Base-by-base conservation (phyloP, 53 echinoderm and acorn worm genomes). In the Astropecten irregularis region DNA sequence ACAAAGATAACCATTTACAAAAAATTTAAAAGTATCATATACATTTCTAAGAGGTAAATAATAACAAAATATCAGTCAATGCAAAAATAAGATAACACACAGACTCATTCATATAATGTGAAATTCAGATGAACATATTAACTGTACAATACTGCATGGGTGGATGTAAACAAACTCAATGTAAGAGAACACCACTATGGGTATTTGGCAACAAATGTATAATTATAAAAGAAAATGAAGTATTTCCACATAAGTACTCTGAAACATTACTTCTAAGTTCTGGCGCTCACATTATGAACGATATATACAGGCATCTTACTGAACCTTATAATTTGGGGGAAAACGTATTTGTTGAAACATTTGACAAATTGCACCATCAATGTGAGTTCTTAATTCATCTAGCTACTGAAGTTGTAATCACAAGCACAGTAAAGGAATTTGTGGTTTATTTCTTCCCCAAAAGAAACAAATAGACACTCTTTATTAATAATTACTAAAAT, bases 1-100 rank as follows among this genome's bases (percentile, higher is more conserved):
- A 79, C 79, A 79, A 30, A 56, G 57, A 28, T 55, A 61, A 79
- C 60, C 46, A 79, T 79, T 28, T 79, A 79, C 79, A 79, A 79
- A 61, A 44, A 79, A 3, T 44, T 79, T 61, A 79, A 79, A 79
- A 56, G 40, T 79, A 77, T 77, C 77, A 60, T 79, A 79, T 46
- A 79, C 51, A 51, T 47, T 62, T 39, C 79, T 61, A 79, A 4
- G 32, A 46, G 79, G 62, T 79, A 61, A n/a, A n/a, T 4, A 59
- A 42, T 56, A 40, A 77, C 40, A 58, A 58, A 77, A 77, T 59
- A 40, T 42, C 46, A 42, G 16, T 53, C 60, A 26, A 60, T 77
- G 77, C 61, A 77, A 77, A 77, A 60, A 77, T 59, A 77, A 52
- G 14, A 60, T 60, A 4, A 36, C 34, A 74, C 72, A 66, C 25